Percentiles rank a stretch among this genome's conserved stretches.
These are phyloP conservation scores for Drosophila yooni DNA, from an alignment of 2,888 invertebrate genomes.

Conservation along the genomic window DNA sequence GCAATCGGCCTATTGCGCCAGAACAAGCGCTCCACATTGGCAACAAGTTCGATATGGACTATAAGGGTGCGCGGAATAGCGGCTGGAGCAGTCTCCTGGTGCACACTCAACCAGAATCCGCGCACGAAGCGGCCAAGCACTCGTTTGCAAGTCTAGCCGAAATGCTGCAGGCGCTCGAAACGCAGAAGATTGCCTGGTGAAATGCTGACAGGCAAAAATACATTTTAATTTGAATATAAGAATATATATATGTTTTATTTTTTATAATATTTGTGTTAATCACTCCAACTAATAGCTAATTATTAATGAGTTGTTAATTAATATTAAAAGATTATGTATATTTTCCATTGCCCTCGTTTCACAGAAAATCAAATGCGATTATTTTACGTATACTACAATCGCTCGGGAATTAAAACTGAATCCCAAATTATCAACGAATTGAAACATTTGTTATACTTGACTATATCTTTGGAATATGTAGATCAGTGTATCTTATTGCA, in stretches of 20 bases:
- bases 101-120: conserved; percentile 7
- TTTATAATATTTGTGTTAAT: conserved; percentile 5
- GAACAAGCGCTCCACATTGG: conserved; percentile 93
- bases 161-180: conserved; percentile 71
- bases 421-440: not conserved
- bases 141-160: conserved; percentile 66
- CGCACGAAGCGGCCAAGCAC: conserved; percentile 45
- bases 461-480: conserved; percentile 1
- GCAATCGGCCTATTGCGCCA: conserved; percentile 85
- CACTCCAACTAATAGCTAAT: not conserved
- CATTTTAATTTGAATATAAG: not conserved
- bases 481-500: not conserved
- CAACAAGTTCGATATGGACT: conserved; percentile 91
- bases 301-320: not conserved
- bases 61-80: conserved; percentile 89
- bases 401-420: not conserved
- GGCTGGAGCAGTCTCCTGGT: conserved; percentile 83
- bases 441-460: not conserved
- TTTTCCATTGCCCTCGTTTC: not conserved
- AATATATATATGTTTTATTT: conserved; percentile 7
- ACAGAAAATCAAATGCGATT: not conserved
- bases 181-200: conserved; percentile 77
- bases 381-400: not conserved
- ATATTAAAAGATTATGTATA: not conserved
- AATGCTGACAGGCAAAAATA: not conserved